Conservation (phyloP, 1,140 invertebrate genomes). For the Drosophila asahinai region DNA sequence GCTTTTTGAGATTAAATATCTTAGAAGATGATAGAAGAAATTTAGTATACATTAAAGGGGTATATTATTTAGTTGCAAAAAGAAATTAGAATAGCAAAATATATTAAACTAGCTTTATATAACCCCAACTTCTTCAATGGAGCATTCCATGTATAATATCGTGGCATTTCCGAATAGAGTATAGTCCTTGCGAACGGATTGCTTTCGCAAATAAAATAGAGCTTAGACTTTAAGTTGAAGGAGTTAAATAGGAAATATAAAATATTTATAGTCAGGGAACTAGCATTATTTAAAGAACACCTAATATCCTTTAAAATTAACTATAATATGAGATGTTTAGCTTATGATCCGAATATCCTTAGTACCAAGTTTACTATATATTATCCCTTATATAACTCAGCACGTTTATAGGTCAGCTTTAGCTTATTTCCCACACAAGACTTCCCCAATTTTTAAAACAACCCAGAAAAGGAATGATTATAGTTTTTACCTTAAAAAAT, state of each 20-base stretch:
- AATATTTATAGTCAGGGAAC: too few relatives aligned
- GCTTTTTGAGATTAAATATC: not conserved
- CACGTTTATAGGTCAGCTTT: constrained; percentile 22
- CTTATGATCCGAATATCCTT: not conserved
- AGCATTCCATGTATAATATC: too few relatives aligned
- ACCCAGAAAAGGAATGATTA: constrained; percentile 6
- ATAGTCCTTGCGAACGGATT: too few relatives aligned
- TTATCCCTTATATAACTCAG: not conserved
- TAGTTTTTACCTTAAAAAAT: not conserved
- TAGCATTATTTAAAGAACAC: not conserved
- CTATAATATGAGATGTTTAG: not conserved
- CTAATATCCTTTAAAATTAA: not conserved
- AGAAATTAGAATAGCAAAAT: too few relatives aligned
- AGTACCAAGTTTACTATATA: not conserved
- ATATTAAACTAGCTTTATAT: too few relatives aligned
- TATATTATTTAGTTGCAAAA: not conserved
- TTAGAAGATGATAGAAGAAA: not conserved
- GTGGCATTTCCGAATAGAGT: too few relatives aligned
- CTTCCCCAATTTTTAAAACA: not conserved
- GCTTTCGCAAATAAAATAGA: not conserved
- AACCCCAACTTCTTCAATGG: too few relatives aligned
- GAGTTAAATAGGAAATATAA: not conserved
- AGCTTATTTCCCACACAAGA: constrained; percentile 1
- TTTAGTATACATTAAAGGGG: not conserved
- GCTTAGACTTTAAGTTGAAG: too few relatives aligned